Percentiles rank a stretch among this genome's conserved stretches.
Evolutionary conservation across 2,888 invertebrate species (phyloP).

Genomic region (Terebella lapidaria): DNA sequence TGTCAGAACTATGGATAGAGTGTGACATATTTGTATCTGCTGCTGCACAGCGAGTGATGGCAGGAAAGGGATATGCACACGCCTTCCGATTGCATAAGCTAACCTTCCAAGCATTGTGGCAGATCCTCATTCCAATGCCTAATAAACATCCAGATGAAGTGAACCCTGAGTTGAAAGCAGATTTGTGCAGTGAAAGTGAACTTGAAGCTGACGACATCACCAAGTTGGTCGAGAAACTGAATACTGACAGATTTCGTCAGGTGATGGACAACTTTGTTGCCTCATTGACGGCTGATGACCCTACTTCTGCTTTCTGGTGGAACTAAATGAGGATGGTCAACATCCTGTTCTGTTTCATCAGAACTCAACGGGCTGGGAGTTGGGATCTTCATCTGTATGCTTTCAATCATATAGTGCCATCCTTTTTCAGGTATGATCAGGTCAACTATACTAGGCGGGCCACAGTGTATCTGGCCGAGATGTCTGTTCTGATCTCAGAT

Average conservation of each 20-base stretch:
- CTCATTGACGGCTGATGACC: neutral
- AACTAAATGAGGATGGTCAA: conserved; percentile 8
- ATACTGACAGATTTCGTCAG: conserved; percentile 1
- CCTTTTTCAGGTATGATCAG: conserved; percentile 9
- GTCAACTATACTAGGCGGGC: conserved; percentile 10
- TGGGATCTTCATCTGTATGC: conserved; percentile 10
- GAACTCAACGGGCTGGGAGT: conserved; percentile 5
- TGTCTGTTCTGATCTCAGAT: neutral
- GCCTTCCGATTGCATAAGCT: conserved; percentile 13
- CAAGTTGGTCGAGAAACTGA: neutral
- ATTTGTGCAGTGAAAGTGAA: neutral
- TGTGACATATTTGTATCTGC: conserved; percentile 9
- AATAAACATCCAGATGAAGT: neutral
- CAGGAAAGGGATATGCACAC: conserved; percentile 12
- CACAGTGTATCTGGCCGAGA: conserved; percentile 11
- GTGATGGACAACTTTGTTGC: neutral
- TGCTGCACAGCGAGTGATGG: conserved; percentile 9
- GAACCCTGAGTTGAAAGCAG: neutral
- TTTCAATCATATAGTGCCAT: conserved; percentile 10
- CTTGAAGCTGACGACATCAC: neutral
- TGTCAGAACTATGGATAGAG: conserved; percentile 16
- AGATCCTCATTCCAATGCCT: conserved; percentile 7
- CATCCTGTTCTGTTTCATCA: conserved; percentile 9
- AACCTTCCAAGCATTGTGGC: conserved; percentile 9
- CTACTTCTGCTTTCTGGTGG: conserved; percentile 8